phyloP scores from a whole-genome alignment of 2,113 vertebrate genomes.

The Pangasianodon hypophthalmus region DNA sequence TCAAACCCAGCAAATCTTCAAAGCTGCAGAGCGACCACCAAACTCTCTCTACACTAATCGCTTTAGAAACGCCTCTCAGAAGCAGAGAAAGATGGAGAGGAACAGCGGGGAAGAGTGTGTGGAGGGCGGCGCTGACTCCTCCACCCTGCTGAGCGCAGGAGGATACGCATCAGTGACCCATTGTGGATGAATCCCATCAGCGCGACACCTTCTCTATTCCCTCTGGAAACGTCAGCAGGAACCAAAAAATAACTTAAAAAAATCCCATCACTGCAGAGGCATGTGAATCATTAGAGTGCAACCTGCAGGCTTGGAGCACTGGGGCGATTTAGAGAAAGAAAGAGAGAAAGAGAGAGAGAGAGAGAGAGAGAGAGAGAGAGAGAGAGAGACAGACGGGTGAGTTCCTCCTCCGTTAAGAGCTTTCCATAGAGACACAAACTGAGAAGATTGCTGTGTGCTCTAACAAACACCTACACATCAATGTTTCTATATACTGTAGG shows the following conservation, averaged over 20 bases:
- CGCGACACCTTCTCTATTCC: constrained; percentile 39
- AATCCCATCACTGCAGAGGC: constrained; percentile 27
- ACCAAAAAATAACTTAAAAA: constrained; percentile 4
- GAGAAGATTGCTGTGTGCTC: not conserved
- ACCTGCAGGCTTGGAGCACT: constrained; percentile 17
- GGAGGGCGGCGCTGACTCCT: constrained; percentile 33
- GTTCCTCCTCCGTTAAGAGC: constrained; percentile 13
- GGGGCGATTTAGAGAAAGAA: constrained; percentile 9
- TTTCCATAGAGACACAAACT: constrained; percentile 4
- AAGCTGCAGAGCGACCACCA: constrained; percentile 35
- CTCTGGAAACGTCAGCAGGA: constrained; percentile 37
- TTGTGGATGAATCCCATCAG: constrained; percentile 51
- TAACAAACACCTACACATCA: constrained; percentile 12
- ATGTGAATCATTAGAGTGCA: constrained; percentile 37
- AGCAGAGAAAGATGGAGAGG: constrained; percentile 29
- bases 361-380: not conserved
- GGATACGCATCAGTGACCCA: constrained; percentile 49
- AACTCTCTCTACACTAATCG: constrained; percentile 46
- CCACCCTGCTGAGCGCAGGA: constrained; percentile 44
- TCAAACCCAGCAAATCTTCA: constrained; percentile 51
- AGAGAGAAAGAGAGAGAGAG: not conserved
- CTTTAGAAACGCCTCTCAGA: constrained; percentile 49
- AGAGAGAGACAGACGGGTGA: not conserved
- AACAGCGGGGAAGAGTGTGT: constrained; percentile 30
- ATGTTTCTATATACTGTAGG: not conserved